Conservation (phyloP, 2,888 invertebrate species). For the Leptinotarsa juncta region DNA sequence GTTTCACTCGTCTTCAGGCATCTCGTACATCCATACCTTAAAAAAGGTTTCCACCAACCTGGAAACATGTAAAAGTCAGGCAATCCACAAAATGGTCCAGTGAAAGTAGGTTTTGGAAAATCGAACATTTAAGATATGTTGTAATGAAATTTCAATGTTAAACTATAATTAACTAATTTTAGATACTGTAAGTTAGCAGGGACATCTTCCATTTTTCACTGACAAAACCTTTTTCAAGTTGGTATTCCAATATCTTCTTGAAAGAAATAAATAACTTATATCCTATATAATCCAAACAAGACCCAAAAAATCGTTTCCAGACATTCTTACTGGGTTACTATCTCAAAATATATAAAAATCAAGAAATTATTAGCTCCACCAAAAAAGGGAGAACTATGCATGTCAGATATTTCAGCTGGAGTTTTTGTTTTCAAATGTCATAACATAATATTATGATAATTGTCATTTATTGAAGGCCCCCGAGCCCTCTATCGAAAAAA, state of each 20-base stretch:
- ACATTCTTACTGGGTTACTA: neutral
- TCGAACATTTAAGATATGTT: neutral
- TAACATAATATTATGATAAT: too few species aligned
- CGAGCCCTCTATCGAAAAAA: too few species aligned
- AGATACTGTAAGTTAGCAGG: neutral
- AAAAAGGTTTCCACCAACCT: constrained; percentile 19
- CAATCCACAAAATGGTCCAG: constrained; percentile 7
- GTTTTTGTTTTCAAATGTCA: too few species aligned
- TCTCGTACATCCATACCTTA: constrained; percentile 14
- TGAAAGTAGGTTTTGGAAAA: constrained; percentile 1
- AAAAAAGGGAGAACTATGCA: too few species aligned
- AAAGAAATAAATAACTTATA: constrained; percentile 9
- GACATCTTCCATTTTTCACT: constrained; percentile 13
- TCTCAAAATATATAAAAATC: too few species aligned
- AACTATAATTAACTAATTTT: neutral
- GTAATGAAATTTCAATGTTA: neutral
- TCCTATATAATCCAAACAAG: neutral
- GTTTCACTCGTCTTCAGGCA: constrained; percentile 8
- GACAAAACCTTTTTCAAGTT: neutral
- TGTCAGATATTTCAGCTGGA: too few species aligned
- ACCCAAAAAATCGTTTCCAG: neutral
- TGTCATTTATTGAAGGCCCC: too few species aligned
- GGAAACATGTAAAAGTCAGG: constrained; percentile 17
- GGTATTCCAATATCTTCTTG: neutral
- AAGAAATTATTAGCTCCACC: too few species aligned